Conservation (phyloP, 2,888 invertebrate species). For the Drosophila infuscata region DNA sequence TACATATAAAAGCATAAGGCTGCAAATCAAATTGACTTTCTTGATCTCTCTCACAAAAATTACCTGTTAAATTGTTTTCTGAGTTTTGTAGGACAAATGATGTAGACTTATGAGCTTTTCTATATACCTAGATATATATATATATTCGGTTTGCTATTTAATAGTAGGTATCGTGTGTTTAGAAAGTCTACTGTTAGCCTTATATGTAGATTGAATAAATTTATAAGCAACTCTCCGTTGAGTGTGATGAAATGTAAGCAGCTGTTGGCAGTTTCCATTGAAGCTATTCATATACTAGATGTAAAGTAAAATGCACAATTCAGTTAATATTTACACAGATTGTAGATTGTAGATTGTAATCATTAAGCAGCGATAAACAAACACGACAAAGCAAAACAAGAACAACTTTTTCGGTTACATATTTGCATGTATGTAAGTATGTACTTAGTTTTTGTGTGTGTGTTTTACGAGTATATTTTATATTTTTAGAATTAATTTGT, state of each 20-base stretch:
- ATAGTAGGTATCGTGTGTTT: constrained; percentile 51
- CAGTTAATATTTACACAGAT: constrained; percentile 49
- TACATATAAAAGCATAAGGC: constrained; percentile 48
- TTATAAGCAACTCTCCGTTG: constrained; percentile 38
- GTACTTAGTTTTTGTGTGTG: constrained; percentile 7
- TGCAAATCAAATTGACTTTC: constrained; percentile 68
- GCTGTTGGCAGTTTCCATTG: constrained; percentile 59
- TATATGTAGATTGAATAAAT: constrained; percentile 31
- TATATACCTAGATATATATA: constrained; percentile 20
- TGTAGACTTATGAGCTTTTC: constrained; percentile 7
- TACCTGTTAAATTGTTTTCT: constrained; percentile 4
- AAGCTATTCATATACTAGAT: constrained; percentile 25
- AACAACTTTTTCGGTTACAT: constrained; percentile 33
- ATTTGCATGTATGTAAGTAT: constrained; percentile 23
- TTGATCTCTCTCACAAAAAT: constrained; percentile 15
- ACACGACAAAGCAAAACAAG: constrained; percentile 44
- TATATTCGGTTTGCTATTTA: constrained; percentile 36
- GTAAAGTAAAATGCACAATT: constrained; percentile 45
- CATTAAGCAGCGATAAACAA: constrained; percentile 21
- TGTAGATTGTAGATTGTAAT: constrained; percentile 4
- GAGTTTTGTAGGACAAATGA: constrained; percentile 22
- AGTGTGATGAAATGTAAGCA: constrained; percentile 38
- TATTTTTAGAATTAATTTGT: constrained; percentile 49
- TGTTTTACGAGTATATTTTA: constrained; percentile 23
- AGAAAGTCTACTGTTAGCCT: constrained; percentile 45